phyloP scores from a whole-genome alignment of 2,797 vertebrate genomes.

The Mycteria americana region DNA sequence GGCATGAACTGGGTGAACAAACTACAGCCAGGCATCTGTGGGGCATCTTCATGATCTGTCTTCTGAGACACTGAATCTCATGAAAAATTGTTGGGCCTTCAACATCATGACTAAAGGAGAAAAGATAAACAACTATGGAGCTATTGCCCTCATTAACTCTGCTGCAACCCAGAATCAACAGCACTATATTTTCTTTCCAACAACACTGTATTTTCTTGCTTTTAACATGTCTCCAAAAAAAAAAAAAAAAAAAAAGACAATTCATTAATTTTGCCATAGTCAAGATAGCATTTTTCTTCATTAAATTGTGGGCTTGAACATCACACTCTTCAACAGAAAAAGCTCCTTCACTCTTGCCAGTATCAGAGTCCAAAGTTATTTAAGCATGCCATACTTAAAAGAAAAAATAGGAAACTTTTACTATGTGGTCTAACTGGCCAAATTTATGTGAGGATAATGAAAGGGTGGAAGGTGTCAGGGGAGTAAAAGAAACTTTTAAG shows the following conservation, averaged over 20 bases:
- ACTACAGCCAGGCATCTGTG: neutral
- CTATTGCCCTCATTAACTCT: neutral
- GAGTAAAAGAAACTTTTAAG: conserved; percentile 3
- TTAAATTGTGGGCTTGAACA: neutral
- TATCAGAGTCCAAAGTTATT: neutral
- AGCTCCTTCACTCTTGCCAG: neutral
- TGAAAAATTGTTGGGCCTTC: neutral
- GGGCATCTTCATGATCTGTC: neutral
- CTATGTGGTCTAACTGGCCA: neutral
- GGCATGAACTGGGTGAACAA: neutral
- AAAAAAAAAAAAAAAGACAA: neutral
- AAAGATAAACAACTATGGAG: neutral
- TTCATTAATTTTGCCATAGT: neutral
- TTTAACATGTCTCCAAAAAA: neutral
- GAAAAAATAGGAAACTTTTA: neutral
- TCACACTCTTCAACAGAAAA: neutral
- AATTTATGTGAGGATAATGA: neutral
- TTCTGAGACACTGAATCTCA: neutral
- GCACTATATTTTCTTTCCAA: neutral
- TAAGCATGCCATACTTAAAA: neutral
- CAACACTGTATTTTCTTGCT: neutral
- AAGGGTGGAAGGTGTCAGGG: neutral
- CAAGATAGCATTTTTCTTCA: neutral
- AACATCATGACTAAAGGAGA: neutral
- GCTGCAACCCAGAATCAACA: neutral